Evolutionary conservation across 2,888 invertebrate species (phyloP), one percentile per base, ranked within the genome.

Genomic region (Ephialtes manifestator): DNA sequence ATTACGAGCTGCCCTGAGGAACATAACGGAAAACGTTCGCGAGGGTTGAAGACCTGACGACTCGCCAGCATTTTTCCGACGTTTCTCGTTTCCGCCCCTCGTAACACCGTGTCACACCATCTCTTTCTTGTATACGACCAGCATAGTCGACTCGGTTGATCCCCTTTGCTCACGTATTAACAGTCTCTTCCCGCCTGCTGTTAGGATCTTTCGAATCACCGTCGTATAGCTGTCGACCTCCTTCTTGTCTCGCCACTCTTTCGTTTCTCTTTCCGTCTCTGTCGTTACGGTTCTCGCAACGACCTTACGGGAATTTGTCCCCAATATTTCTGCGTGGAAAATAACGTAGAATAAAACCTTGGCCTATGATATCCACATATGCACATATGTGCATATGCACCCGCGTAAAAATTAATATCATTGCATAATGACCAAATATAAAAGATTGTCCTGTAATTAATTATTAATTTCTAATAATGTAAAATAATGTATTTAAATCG

Each of bases 1-100:
- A 83, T 79, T 79, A 83, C 70, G 60, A 74, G 68, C 68, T 71
- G 74, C 70, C 83, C 70, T 43, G 55, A 70, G 79, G 75, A 70
- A 79, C 75, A 79, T 75, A 79, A 79, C 68, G 68, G 68, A 39
- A 68, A 71, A 75, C 24, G 24, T 7, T 15, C 68, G 35, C 83
- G 74, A 74, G 55, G 72, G 71, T 72, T 77, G 55, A 77, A 71
- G 83, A 75, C 68, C 74, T 60, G 28, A 74, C 46, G 70, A 65
- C 60, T 70, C 46, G 46, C 28, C 58, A 58, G 58, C 58, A 53
- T 31, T 63, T 48, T 76, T 63, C 71, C 53, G n/a, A n/a, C 71
- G 10, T 67, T 3, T 53, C 48, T 46, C 63, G 11, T 11, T 20
- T 28, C 15, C 71, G 58, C 71, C 55, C 31, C 31, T 24, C 28